These are phyloP conservation scores for Mobula hypostoma DNA, from an alignment of 2,113 vertebrate species.

Conservation along the genomic window DNA sequence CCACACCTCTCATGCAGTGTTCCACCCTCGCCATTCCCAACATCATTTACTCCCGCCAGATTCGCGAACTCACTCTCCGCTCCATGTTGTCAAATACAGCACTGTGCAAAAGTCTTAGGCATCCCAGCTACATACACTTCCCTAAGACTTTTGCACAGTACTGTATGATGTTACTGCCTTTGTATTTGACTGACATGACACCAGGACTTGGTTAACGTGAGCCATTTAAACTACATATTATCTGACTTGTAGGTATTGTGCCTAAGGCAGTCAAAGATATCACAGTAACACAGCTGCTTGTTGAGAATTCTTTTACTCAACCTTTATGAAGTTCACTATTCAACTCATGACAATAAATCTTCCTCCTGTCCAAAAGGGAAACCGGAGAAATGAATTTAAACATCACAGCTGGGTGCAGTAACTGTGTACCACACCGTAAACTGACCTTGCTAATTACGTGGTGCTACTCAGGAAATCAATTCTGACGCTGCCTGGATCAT, in stretches of 20 bases:
- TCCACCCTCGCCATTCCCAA: no score
- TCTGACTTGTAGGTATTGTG: constrained; percentile 3
- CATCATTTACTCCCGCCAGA: no score
- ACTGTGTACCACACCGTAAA: not conserved
- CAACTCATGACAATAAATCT: constrained; percentile 36
- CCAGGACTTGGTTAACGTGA: constrained; percentile 7
- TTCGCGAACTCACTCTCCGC: no score
- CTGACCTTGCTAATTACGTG: constrained; percentile 30
- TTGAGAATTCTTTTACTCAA: constrained; percentile 6
- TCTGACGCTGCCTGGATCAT: constrained; percentile 8
- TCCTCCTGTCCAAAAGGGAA: constrained; percentile 23
- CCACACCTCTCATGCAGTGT: no score
- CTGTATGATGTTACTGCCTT: not conserved
- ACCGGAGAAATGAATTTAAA: constrained; percentile 26
- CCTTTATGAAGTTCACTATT: constrained; percentile 31
- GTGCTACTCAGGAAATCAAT: not conserved
- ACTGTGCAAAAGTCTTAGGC: no score
- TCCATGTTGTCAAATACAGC: no score
- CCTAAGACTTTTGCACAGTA: no score
- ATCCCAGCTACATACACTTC: no score
- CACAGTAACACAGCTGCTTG: constrained; percentile 30
- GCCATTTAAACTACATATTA: constrained; percentile 12
- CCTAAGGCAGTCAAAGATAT: constrained; percentile 20
- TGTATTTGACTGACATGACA: not conserved
- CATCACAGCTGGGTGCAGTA: constrained; percentile 25